phyloP scores from a whole-genome alignment of 2,797 vertebrate species.

The Gymnoscopelus microlampas region DNA sequence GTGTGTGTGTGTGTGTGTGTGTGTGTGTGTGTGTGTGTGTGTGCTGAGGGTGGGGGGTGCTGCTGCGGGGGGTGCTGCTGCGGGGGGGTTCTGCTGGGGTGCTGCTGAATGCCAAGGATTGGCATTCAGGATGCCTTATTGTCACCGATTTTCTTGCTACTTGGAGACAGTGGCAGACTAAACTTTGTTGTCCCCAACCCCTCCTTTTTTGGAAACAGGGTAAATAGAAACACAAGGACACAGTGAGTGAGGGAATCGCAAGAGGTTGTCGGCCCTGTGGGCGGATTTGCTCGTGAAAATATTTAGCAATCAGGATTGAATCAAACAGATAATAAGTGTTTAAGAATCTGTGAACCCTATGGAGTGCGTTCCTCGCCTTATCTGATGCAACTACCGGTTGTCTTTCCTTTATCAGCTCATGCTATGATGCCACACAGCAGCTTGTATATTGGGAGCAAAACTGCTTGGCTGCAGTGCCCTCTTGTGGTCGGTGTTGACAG shows the following conservation, averaged over 20 bases:
- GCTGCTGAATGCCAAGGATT: conserved; percentile 47
- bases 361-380: conserved; percentile 71
- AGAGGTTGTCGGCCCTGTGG: conserved; percentile 67
- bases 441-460: conserved; percentile 33
- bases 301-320: conserved; percentile 82
- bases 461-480: conserved; percentile 83
- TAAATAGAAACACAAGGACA: conserved; percentile 77
- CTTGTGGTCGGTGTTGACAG: conserved; percentile 66
- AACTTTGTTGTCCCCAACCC: conserved; percentile 51
- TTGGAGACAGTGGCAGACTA: conserved; percentile 47
- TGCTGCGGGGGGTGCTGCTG: background rate
- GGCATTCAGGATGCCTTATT: conserved; percentile 35
- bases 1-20: conserved; percentile 10
- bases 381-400: conserved; percentile 74
- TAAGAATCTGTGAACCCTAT: conserved; percentile 80
- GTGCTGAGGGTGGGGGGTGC: background rate
- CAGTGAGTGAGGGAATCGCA: conserved; percentile 43
- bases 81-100: background rate
- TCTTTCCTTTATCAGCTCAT: conserved; percentile 76
- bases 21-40: background rate
- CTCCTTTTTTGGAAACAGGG: conserved; percentile 41
- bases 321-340: conserved; percentile 84
- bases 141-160: conserved; percentile 42
- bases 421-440: conserved; percentile 68
- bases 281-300: conserved; percentile 81